Base-by-base conservation (phyloP, 2,888 invertebrate species). In the Galerucella nymphaeae region DNA sequence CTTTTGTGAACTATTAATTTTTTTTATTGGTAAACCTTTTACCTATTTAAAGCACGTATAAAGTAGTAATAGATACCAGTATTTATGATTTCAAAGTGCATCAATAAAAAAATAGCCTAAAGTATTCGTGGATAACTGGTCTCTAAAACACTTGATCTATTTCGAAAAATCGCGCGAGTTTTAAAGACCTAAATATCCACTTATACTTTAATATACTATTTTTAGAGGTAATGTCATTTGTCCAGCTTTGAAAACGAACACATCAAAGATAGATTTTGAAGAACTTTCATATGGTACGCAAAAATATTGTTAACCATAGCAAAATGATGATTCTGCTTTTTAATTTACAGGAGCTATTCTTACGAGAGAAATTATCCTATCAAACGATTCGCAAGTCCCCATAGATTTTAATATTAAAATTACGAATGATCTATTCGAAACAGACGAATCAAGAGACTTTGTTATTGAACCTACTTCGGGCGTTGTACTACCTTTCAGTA, bases 191-290 rank as follows among this genome's bases (percentile, higher is more conserved):
- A n/a, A n/a, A n/a, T n/a, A n/a, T n/a, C n/a, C n/a, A n/a, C n/a
- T n/a, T n/a, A n/a, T n/a, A n/a, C n/a, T n/a, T n/a, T n/a, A n/a
- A n/a, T n/a, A n/a, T n/a, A n/a, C n/a, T n/a, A n/a, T n/a, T n/a
- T n/a, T 74, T 83, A 92, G 92, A 79, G 92, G 92, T 16, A 88
- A 87, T 81, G 87, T 91, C 1, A 85, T 91, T 70, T 90, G 90
- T 80, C 92, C 92, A 1, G 87, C 89, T 10, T 80, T 92, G 38
- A 87, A 84, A 80, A 89, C 91, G 76, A 88, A 89, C 76, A 84
- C 87, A 50, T 85, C 87, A 0, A 86, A 86, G 75, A 82, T 92
- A 62, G 88, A 91, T 84, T 91, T 91, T 82, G 91, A 89, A 50
- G 84, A 82, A 58, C 87, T 90, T 14, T 88, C 91, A 73, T 83